Conservation (phyloP, 2,888 invertebrate genomes). For the Chalcis sispes region DNA sequence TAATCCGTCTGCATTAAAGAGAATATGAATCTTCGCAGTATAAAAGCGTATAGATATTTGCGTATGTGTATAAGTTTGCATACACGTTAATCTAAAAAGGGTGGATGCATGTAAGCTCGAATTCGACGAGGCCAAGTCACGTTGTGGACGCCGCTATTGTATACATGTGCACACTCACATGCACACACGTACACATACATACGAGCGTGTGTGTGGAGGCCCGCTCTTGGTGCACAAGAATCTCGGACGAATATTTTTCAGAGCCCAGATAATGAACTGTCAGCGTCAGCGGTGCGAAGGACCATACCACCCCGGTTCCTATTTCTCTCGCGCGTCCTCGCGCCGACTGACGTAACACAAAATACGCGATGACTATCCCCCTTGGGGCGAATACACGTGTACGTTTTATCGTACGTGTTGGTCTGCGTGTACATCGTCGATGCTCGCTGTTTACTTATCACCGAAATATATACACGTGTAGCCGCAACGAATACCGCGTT, state of each 20-base stretch:
- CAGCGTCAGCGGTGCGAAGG: constrained; percentile 5
- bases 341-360: constrained; percentile 12
- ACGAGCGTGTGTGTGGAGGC: no score
- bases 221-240: neutral
- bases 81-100: neutral
- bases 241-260: constrained; percentile 31
- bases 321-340: neutral
- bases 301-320: neutral
- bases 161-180: no score
- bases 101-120: neutral
- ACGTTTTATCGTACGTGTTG: neutral
- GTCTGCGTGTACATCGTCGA: no score
- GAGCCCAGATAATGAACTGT: constrained; percentile 20
- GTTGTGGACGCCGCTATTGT: neutral
- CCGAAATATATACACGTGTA: neutral
- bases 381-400: neutral
- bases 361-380: constrained; percentile 9
- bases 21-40: no score
- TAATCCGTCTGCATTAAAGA: neutral
- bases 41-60: no score
- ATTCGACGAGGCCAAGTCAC: constrained; percentile 19
- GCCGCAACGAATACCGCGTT: neutral
- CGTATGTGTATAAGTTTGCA: no score
- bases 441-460: constrained; percentile 8
- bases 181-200: no score